phyloP scores from a whole-genome alignment of 1,140 invertebrate genomes.

The Lerema accius region DNA sequence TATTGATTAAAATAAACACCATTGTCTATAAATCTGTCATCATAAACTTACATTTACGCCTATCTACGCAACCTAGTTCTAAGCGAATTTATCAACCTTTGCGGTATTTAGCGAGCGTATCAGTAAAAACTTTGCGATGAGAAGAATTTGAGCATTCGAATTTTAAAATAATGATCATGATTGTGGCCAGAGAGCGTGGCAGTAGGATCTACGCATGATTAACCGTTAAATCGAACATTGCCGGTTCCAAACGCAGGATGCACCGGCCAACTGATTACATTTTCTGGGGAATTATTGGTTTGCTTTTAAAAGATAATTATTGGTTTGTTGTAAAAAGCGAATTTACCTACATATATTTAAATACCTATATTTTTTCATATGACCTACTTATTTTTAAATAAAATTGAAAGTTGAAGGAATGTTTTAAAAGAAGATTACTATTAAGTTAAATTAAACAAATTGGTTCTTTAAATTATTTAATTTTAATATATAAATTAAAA shows the following conservation, averaged over 20 bases:
- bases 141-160: conserved; percentile 4
- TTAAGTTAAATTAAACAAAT: too few species aligned
- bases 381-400: too few species aligned
- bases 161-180: conserved; percentile 14
- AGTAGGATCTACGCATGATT: conserved; percentile 25
- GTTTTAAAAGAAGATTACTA: too few species aligned
- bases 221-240: conserved; percentile 14
- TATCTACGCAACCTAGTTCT: too few species aligned
- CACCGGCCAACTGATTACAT: conserved; percentile 6
- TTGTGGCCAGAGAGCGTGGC: conserved; percentile 17
- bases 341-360: too few species aligned
- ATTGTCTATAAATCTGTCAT: too few species aligned
- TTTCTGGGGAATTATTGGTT: background rate
- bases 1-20: too few species aligned
- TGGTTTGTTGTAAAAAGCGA: background rate
- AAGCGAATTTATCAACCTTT: background rate
- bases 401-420: too few species aligned
- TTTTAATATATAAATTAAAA: conserved; percentile 29
- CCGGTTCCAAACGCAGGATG: conserved; percentile 16
- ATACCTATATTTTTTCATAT: too few species aligned
- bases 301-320: conserved; percentile 7
- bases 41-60: too few species aligned
- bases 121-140: background rate
- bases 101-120: background rate
- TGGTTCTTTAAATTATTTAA: conserved; percentile 3